Percentiles rank a stretch among this genome's conserved stretches.
These are phyloP conservation scores for Garra rufa DNA, from an alignment of 2,113 vertebrate genomes.

Conservation along the genomic window DNA sequence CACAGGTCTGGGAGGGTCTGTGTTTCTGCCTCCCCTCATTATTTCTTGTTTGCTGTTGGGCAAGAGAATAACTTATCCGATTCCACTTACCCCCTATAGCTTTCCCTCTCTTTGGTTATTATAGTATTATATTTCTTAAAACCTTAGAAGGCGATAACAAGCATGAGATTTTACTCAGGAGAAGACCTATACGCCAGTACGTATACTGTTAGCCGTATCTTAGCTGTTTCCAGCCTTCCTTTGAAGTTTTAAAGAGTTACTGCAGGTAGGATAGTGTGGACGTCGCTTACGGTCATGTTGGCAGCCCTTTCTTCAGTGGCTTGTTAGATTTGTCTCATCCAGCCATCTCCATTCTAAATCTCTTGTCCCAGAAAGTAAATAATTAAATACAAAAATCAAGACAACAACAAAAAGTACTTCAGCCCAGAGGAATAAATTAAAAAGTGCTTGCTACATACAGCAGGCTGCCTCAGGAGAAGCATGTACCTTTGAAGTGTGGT, in stretches of 20 bases:
- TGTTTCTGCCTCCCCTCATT: slow-evolving; percentile 71
- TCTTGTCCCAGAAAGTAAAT: slow-evolving; percentile 24
- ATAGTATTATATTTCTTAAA: slow-evolving; percentile 69
- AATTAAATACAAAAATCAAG: slow-evolving; percentile 29
- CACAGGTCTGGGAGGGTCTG: slow-evolving; percentile 74
- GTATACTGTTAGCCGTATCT: slow-evolving; percentile 17
- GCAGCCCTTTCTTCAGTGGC: neutral
- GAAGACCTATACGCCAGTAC: slow-evolving; percentile 48
- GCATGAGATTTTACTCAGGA: slow-evolving; percentile 57
- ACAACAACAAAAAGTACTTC: slow-evolving; percentile 48
- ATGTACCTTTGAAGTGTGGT: slow-evolving; percentile 57
- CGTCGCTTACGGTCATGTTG: neutral
- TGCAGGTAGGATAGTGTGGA: neutral
- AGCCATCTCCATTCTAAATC: neutral
- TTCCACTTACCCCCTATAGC: slow-evolving; percentile 61
- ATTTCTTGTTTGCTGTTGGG: slow-evolving; percentile 59
- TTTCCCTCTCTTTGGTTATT: slow-evolving; percentile 64
- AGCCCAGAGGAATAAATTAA: slow-evolving; percentile 34
- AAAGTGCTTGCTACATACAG: slow-evolving; percentile 22
- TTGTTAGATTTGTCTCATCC: slow-evolving; percentile 20
- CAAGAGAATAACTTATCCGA: slow-evolving; percentile 69
- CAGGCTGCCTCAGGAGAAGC: slow-evolving; percentile 7
- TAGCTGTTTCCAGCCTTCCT: slow-evolving; percentile 1
- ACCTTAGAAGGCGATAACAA: slow-evolving; percentile 66
- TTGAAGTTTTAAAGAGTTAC: neutral